Evolutionary conservation across 2,888 invertebrate species (phyloP), one percentile per base, ranked within the genome.

Genomic region (Aphodius granarius): DNA sequence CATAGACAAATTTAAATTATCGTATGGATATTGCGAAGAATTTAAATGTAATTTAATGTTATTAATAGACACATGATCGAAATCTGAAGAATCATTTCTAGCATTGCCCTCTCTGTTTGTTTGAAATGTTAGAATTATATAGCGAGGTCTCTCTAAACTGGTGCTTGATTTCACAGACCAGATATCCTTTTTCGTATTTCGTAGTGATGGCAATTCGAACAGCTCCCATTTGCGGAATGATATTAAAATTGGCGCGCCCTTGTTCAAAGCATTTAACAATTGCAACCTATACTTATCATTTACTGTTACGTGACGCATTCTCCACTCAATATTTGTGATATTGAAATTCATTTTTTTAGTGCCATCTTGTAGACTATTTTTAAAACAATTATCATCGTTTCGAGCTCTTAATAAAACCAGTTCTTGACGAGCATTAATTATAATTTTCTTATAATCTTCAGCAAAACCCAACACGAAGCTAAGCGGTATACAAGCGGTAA

Each of bases 401-500:
- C 80, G 82, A 23, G 83, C 78, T 73, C 85, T 79, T 16, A 81
- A 80, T n/a, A 87, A 75, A 22, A 85, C 80, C 20, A 85, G 74
- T 80, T 87, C 86, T 82, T 86, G 85, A 80, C 84, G 85, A 72
- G 82, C 83, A 78, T 86, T 86, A 0, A 86, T 79, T 72, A 86
- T 80, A 71, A 86, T 82, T 80, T 83, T 84, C 21, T 82, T 82
- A 76, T 84, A 86, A 78, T 86, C 84, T 78, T 85, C 84, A 17
- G 83, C 82, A 79, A 85, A 85, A 4, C 84, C 85, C 5, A 86
- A 75, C 16, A 86, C 43, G 73, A 80, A 78, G 74, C 81, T 83
- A 22, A 86, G 78, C 16, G 85, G 78, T 23, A 77, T 71, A 13
- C 82, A 81, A 20, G 75, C 62, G 22, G 66, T 74, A 66, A 80